A percentile compares a stretch with the other conserved stretches of the same genome.
Evolutionary conservation across 2,113 vertebrate species (phyloP).

Genomic region (Oceanodroma tethys): DNA sequence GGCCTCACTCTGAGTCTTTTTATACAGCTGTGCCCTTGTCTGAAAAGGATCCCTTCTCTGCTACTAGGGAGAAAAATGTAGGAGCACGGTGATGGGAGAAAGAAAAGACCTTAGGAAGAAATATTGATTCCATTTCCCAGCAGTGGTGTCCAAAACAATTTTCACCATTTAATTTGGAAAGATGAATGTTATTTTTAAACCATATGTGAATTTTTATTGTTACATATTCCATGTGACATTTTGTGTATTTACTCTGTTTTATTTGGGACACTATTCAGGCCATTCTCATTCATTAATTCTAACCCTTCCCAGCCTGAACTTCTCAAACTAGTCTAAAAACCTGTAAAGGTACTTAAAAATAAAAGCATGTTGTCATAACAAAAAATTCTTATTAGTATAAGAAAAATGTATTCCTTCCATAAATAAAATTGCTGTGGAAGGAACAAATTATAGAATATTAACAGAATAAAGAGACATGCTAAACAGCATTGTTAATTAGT

Average conservation of each 20-base stretch:
- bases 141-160: neutral
- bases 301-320: neutral
- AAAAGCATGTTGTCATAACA: neutral
- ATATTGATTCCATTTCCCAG: neutral
- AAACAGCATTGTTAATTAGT: slow-evolving; percentile 25
- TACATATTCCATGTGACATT: neutral
- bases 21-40: neutral
- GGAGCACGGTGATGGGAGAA: neutral
- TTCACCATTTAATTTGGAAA: neutral
- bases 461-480: neutral
- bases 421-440: neutral
- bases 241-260: neutral
- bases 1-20: neutral
- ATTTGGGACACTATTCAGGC: neutral
- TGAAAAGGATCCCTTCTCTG: neutral
- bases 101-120: neutral
- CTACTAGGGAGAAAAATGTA: neutral
- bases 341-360: neutral
- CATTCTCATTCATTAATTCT: neutral
- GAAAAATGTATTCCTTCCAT: neutral
- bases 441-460: neutral
- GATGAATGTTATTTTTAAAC: neutral
- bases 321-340: neutral
- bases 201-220: neutral
- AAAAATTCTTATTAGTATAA: neutral